Conservation (phyloP, 2,888 invertebrate genomes). For the Dicycla oo region DNA sequence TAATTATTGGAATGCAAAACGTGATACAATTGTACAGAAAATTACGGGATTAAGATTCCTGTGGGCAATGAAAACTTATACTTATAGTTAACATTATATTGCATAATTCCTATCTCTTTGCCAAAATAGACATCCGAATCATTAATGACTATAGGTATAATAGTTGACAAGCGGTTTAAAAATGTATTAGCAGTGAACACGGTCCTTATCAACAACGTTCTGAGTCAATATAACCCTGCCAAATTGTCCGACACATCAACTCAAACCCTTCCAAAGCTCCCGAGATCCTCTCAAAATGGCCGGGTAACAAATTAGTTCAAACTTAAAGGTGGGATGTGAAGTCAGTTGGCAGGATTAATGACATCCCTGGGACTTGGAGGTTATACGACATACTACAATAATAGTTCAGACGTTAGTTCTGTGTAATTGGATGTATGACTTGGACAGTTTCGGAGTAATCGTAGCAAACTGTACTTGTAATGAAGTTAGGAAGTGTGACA, state of each 20-base stretch:
- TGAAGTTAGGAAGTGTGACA: constrained; percentile 9
- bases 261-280: constrained; percentile 9
- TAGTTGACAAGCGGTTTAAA: background rate
- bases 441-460: constrained; percentile 32
- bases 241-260: constrained; percentile 16
- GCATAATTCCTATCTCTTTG: background rate
- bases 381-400: constrained; percentile 37
- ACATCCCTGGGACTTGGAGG: constrained; percentile 17
- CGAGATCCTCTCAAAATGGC: constrained; percentile 25
- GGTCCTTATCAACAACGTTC: background rate
- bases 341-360: constrained; percentile 50
- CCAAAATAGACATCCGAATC: background rate
- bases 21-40: background rate
- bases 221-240: constrained; percentile 7
- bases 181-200: background rate
- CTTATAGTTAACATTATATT: too few relatives aligned
- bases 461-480: constrained; percentile 20
- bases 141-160: background rate
- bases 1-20: too few relatives aligned
- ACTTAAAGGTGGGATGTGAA: constrained; percentile 52
- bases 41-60: background rate
- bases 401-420: constrained; percentile 14
- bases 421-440: constrained; percentile 36
- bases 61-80: too few relatives aligned
- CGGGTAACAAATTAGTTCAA: constrained; percentile 50